A percentile compares a stretch with the other conserved stretches of the same genome.
Conservation (phyloP, 2,888 invertebrate species). For the Homarus gammarus region DNA sequence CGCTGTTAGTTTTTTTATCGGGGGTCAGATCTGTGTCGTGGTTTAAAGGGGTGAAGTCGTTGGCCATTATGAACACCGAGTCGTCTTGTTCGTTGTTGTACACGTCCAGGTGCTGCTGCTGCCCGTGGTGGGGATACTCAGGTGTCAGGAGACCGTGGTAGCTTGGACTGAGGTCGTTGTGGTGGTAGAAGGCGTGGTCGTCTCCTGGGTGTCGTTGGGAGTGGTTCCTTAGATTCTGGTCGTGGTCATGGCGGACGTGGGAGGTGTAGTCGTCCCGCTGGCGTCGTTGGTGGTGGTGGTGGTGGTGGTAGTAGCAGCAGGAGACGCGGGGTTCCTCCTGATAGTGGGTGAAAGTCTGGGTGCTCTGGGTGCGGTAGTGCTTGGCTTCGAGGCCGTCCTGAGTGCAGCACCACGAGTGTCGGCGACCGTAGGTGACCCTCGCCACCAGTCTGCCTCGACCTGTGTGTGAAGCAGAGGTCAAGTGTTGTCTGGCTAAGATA, state of each 20-base stretch:
- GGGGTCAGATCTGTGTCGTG: background rate
- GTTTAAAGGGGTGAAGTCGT: background rate
- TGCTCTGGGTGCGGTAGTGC: slow-evolving; percentile 24
- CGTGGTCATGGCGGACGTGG: background rate
- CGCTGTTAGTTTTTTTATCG: background rate
- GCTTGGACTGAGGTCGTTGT: background rate
- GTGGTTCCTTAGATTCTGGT: background rate
- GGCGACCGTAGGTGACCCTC: background rate
- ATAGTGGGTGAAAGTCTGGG: slow-evolving; percentile 15
- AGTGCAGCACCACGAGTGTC: slow-evolving; percentile 9
- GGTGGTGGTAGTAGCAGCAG: background rate
- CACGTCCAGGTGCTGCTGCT: background rate
- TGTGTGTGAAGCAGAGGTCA: background rate
- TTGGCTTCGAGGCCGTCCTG: slow-evolving; percentile 8
- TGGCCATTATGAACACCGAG: slow-evolving; percentile 15
- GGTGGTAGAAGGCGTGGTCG: background rate
- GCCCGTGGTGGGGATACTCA: too few species aligned
- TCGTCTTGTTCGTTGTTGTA: background rate
- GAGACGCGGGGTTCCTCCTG: too few species aligned
- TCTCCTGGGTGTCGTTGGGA: background rate
- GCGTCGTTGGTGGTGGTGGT: background rate
- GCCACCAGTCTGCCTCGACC: background rate
- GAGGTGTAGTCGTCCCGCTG: background rate
- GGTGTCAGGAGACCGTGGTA: background rate
- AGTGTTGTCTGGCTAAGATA: background rate